phyloP scores from a whole-genome alignment of 2,888 invertebrate genomes.

The Ophraella communa region DNA sequence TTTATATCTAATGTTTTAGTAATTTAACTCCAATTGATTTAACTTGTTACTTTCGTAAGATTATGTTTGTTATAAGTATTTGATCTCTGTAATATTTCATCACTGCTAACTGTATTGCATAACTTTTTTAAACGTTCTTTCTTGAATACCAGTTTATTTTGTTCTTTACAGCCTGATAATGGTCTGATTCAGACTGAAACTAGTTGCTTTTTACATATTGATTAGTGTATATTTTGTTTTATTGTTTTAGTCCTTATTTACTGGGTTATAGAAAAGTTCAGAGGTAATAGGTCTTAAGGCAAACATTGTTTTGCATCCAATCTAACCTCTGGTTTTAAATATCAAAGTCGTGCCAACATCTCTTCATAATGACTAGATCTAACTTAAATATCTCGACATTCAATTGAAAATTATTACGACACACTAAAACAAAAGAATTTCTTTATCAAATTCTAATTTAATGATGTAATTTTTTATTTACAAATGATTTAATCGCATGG shows the following conservation, averaged over 20 bases:
- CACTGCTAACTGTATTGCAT: too few species aligned
- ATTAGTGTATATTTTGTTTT: neutral
- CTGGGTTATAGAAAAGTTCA: constrained; percentile 32
- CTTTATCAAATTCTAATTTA: neutral
- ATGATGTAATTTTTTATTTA: neutral
- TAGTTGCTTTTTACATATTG: neutral
- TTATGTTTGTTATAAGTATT: too few species aligned
- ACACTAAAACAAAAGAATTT: neutral
- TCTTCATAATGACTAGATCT: constrained; percentile 11
- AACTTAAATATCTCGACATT: constrained; percentile 3
- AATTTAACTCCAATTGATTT: too few species aligned
- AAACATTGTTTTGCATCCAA: neutral
- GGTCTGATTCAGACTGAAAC: neutral
- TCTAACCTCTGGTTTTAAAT: constrained; percentile 20
- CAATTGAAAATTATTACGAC: constrained; percentile 6
- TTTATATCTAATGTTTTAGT: too few species aligned
- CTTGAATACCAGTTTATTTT: too few species aligned
- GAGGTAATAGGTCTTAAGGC: constrained; percentile 36
- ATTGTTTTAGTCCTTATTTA: constrained; percentile 12
- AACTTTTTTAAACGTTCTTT: too few species aligned
- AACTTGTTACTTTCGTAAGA: too few species aligned
- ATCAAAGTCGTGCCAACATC: constrained; percentile 23
- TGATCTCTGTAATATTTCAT: too few species aligned
- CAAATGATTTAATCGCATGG: too few species aligned
- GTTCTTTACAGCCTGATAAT: too few species aligned